Percentiles rank a stretch among this genome's conserved stretches.
Conservation (phyloP, 2,797 vertebrate species). For the Setipinna tenuifilis region DNA sequence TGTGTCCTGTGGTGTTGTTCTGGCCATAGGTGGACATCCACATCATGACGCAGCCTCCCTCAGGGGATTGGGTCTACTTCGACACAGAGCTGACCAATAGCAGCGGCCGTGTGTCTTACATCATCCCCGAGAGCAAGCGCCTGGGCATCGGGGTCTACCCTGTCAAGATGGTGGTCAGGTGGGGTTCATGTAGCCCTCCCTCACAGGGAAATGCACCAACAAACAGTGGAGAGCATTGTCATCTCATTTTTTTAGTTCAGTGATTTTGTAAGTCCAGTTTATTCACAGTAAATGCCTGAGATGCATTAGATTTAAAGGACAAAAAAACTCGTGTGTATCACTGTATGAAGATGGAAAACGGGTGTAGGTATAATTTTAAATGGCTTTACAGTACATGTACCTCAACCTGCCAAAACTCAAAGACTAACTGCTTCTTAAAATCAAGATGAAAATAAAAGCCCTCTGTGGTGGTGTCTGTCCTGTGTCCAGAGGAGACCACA, state of each 20-base stretch:
- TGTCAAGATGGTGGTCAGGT: conserved; percentile 98
- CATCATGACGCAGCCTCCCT: conserved; percentile 96
- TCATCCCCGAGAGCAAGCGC: conserved; percentile 86
- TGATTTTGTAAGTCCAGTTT: no score
- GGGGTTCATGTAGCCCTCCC: neutral
- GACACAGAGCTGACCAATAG: conserved; percentile 94
- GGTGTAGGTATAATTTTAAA: no score
- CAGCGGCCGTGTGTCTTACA: conserved; percentile 90
- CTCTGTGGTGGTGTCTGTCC: neutral
- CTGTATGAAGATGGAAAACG: no score
- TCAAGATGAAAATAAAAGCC: neutral
- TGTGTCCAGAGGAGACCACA: conserved; percentile 89
- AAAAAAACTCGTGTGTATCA: no score
- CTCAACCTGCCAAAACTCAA: no score
- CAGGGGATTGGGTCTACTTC: conserved; percentile 94
- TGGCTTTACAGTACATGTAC: no score
- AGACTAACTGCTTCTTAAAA: no score
- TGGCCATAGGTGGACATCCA: conserved; percentile 89
- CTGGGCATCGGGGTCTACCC: conserved; percentile 96
- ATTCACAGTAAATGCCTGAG: no score
- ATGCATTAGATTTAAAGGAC: no score
- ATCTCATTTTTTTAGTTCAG: no score
- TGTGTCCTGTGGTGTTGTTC: neutral
- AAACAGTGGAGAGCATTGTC: no score
- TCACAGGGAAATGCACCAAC: neutral